Evolutionary conservation across 2,113 vertebrate species (phyloP).

Genomic region (Pangasianodon gigas): DNA sequence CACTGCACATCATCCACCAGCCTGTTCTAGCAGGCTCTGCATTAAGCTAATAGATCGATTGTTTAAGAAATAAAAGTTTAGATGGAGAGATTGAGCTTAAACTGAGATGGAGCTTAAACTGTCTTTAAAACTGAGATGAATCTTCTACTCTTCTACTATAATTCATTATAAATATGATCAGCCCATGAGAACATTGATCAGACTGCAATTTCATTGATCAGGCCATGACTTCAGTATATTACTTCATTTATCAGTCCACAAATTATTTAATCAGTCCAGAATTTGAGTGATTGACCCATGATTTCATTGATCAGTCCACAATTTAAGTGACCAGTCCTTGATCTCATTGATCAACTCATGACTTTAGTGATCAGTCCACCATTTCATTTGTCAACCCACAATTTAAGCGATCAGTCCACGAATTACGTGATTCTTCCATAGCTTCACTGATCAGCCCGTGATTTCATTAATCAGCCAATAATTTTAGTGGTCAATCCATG

Average conservation of each 20-base stretch:
- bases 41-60: not conserved
- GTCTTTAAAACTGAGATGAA: not conserved
- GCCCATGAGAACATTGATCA: not conserved
- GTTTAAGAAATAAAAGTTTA: not conserved
- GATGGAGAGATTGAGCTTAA: not conserved
- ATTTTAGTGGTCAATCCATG: not conserved
- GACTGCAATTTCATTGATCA: not conserved
- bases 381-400: not conserved
- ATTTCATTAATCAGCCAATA: not conserved
- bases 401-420: not conserved
- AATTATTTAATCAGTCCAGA: not conserved
- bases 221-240: not conserved
- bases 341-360: not conserved
- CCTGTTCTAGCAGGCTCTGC: not conserved
- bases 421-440: not conserved
- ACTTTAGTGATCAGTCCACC: not conserved
- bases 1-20: not conserved
- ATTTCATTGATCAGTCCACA: not conserved
- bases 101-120: not conserved
- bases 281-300: not conserved
- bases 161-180: not conserved
- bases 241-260: not conserved
- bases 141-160: not conserved
- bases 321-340: not conserved
- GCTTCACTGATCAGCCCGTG: not conserved